Percentiles rank a stretch among this genome's conserved stretches.
phyloP scores from a whole-genome alignment of 2,797 vertebrate genomes.

The Sebastes steindachneri region DNA sequence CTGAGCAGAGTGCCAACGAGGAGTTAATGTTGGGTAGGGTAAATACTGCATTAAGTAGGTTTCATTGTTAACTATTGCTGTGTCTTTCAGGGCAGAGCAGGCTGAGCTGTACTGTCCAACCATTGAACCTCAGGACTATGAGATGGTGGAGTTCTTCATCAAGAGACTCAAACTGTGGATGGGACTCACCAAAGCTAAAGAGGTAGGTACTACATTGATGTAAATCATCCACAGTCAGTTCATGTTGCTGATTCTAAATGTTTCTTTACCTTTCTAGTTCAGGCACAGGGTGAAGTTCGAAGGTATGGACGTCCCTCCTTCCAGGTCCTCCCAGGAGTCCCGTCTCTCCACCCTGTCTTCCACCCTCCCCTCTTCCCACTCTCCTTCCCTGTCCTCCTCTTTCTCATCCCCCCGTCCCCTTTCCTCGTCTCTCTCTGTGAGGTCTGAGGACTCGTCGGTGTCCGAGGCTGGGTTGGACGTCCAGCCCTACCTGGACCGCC shows the following conservation, averaged over 20 bases:
- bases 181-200: slow-evolving; percentile 85
- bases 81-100: slow-evolving; percentile 55
- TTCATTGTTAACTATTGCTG: not conserved
- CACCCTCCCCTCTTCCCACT: slow-evolving; percentile 30
- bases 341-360: slow-evolving; percentile 56
- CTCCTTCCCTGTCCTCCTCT: slow-evolving; percentile 38
- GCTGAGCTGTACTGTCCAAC: slow-evolving; percentile 72
- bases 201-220: slow-evolving; percentile 64
- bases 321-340: slow-evolving; percentile 77
- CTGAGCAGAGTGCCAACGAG: not conserved
- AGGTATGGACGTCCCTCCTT: slow-evolving; percentile 79
- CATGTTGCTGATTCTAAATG: not conserved
- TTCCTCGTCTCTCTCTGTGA: slow-evolving; percentile 67
- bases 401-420: slow-evolving; percentile 47
- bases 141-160: slow-evolving; percentile 88
- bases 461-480: slow-evolving; percentile 60
- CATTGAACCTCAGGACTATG: slow-evolving; percentile 83
- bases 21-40: not conserved
- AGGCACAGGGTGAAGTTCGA: slow-evolving; percentile 87
- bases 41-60: no score
- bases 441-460: slow-evolving; percentile 64
- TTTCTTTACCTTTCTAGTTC: slow-evolving; percentile 74
- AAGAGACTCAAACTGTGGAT: slow-evolving; percentile 87
- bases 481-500: slow-evolving; percentile 71
- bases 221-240: not conserved